Evolutionary conservation across 2,888 invertebrate species (phyloP), one percentile per base, ranked within the genome.

Genomic region (Chirona hameri): DNA sequence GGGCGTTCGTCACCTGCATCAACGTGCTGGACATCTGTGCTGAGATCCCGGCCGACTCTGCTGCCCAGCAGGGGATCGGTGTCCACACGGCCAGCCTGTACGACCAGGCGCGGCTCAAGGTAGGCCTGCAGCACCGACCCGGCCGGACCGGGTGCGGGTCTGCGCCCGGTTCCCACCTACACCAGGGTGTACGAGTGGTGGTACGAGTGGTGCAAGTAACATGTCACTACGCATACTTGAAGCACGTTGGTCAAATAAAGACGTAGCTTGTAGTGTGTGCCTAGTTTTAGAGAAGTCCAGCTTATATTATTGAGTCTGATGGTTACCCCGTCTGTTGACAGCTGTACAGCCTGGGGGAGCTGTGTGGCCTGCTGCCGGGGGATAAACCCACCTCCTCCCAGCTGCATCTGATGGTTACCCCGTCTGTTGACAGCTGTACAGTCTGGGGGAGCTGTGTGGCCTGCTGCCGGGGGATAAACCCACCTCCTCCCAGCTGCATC

Each of bases 1-100:
- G 98, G 98, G 93, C 96, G 83, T 96, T 97, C 87, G 91, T 98
- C 0, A 96, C 96, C 84, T 94, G 95, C 84, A 91, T 96, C 83
- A 97, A 98, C 89, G 95, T 96, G 0, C 89, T 98, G 82, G 92
- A 94, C 81, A 93, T 94, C 1, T 96, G 96, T 86, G 86, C 81
- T 55, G 84, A 84, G 48, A 31, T 82, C 76, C 88, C 93, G 94
- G 86, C 90, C 89, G 69, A 85, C 83, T 81, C 86, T 18, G 84
- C 86, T n/a, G 86, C 86, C 83, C 87, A 87, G 83, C 93, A 94
- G 86, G 91, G 92, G 84, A 95, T 95, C 87, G 95, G 95, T 72
- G 91, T 94, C 57, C 93, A 94, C 87, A 96, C 95, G 83, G 97
- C 95, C 79, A 93, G 93, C 81, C 91, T 96, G 52, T 93, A 95